Percentiles rank a stretch among this genome's conserved stretches.
These are phyloP conservation scores for Bimastos eiseni DNA, from an alignment of 2,888 invertebrate genomes.

Conservation along the genomic window DNA sequence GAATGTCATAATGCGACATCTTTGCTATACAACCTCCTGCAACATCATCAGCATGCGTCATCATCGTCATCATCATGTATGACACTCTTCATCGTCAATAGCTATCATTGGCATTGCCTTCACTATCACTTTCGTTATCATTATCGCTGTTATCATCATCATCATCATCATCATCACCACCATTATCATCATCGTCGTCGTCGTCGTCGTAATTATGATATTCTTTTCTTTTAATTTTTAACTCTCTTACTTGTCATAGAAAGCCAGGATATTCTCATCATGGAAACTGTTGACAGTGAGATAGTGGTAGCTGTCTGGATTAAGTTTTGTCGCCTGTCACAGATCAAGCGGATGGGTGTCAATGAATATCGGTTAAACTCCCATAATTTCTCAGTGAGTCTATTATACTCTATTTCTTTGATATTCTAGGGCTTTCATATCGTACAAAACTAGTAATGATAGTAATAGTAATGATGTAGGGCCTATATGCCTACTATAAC, in stretches of 20 bases:
- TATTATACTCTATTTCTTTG: too few relatives aligned
- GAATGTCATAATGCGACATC: neutral
- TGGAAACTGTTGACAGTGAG: neutral
- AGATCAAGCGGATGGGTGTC: neutral
- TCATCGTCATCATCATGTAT: neutral
- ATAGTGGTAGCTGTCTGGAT: slow-evolving; percentile 17
- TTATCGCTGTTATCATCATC: too few relatives aligned
- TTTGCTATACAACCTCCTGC: neutral
- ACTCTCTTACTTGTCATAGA: neutral
- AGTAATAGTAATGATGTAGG: too few relatives aligned
- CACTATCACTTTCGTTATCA: neutral
- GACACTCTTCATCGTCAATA: too few relatives aligned
- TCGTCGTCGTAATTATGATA: neutral
- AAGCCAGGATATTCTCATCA: neutral
- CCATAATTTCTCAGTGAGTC: too few relatives aligned
- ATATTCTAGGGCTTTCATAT: too few relatives aligned
- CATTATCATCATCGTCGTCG: too few relatives aligned
- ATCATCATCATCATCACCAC: too few relatives aligned
- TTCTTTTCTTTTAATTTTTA: neutral
- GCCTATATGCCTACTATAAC: too few relatives aligned
- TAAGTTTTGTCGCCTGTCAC: neutral
- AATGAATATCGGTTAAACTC: neutral
- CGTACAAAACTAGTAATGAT: too few relatives aligned
- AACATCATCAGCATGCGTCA: neutral
- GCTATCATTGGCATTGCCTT: neutral